A percentile compares a stretch with the other conserved stretches of the same genome.
These are phyloP conservation scores for Phalacrocorax carbo DNA, from an alignment of 2,113 vertebrate species.

Conservation along the genomic window DNA sequence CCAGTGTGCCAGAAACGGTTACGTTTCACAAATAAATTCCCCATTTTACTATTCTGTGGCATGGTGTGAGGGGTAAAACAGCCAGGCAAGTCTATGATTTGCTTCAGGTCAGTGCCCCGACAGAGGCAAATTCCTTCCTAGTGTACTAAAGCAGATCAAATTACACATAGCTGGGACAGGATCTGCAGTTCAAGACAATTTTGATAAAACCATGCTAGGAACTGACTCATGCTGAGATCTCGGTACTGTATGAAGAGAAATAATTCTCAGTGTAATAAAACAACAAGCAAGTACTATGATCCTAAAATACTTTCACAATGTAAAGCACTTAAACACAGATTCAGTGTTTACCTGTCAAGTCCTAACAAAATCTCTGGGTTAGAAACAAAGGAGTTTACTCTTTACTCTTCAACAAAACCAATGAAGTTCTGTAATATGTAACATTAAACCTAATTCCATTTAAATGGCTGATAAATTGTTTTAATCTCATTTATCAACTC, in stretches of 20 bases:
- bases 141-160: neutral
- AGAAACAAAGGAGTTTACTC: neutral
- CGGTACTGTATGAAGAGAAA: neutral
- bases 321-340: neutral
- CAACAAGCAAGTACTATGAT: neutral
- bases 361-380: neutral
- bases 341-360: neutral
- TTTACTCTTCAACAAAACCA: neutral
- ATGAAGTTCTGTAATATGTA: neutral
- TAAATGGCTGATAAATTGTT: neutral
- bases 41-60: neutral
- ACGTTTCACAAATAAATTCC: neutral
- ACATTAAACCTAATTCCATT: neutral
- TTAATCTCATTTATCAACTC: neutral
- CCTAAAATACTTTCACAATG: neutral
- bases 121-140: neutral
- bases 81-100: fast-evolving
- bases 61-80: neutral
- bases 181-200: neutral
- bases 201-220: slow-evolving; percentile 1
- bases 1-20: neutral
- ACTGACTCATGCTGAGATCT: slow-evolving; percentile 7
- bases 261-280: neutral
- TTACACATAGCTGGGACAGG: neutral
- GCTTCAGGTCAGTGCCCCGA: neutral